Evolutionary conservation across 2,797 vertebrate genomes (phyloP).

Genomic region (Molothrus aeneus): DNA sequence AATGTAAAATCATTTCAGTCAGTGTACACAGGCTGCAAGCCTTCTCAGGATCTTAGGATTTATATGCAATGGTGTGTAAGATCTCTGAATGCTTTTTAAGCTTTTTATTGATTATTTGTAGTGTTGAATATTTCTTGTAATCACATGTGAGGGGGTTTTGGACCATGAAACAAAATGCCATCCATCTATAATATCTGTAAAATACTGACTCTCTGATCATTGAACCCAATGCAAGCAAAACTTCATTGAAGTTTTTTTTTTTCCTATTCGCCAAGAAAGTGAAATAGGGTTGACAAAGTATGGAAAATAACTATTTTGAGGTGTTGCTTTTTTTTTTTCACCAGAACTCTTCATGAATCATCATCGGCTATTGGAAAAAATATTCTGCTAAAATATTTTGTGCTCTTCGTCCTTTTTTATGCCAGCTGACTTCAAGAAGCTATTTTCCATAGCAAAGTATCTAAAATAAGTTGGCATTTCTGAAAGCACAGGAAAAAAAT

Average conservation of each 20-base stretch:
- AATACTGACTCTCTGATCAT: background rate
- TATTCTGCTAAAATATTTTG: constrained; percentile 18
- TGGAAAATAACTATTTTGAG: constrained; percentile 38
- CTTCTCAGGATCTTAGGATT: background rate
- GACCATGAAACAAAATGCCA: background rate
- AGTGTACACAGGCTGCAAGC: background rate
- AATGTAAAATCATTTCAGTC: background rate
- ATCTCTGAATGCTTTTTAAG: background rate
- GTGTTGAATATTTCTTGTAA: background rate
- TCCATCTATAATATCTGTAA: background rate
- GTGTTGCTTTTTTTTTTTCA: background rate
- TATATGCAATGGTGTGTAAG: background rate
- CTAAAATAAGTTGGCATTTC: background rate
- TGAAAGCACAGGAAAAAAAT: background rate
- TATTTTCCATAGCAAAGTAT: background rate
- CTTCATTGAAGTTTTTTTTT: background rate
- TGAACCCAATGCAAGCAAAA: background rate
- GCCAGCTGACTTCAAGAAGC: background rate
- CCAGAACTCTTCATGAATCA: constrained; percentile 47
- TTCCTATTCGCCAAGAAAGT: constrained; percentile 8
- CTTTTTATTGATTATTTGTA: background rate
- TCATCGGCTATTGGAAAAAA: constrained; percentile 38
- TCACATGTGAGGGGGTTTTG: background rate
- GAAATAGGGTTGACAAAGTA: constrained; percentile 24
- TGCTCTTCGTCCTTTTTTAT: background rate